A percentile compares a stretch with the other conserved stretches of the same genome.
Evolutionary conservation across 2,797 vertebrate species (phyloP).

Genomic region (Chiroxiphia lanceolata): DNA sequence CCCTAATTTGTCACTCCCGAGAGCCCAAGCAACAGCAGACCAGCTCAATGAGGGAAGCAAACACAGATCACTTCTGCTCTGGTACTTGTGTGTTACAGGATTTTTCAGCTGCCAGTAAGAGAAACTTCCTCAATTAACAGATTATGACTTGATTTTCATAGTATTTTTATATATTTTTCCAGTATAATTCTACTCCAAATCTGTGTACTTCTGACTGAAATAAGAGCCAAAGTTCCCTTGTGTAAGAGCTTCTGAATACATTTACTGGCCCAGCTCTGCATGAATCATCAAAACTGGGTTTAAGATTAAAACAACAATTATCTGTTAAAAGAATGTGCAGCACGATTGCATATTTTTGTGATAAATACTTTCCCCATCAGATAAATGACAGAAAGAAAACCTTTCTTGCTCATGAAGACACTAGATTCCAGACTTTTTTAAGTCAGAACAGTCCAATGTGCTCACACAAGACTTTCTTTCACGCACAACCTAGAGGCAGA

Average conservation of each 20-base stretch:
- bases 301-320: not conserved
- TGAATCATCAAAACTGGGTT: not conserved
- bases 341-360: not conserved
- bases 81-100: not conserved
- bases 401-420: not conserved
- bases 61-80: not conserved
- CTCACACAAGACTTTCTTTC: slow-evolving; percentile 10
- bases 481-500: not conserved
- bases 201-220: not conserved
- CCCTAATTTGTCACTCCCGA: not conserved
- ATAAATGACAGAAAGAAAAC: not conserved
- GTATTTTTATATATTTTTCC: not conserved
- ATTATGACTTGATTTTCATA: not conserved
- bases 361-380: not conserved
- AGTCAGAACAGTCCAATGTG: not conserved
- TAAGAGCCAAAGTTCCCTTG: not conserved
- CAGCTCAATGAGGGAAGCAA: not conserved
- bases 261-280: not conserved
- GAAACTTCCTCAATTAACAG: not conserved
- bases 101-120: not conserved
- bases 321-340: not conserved
- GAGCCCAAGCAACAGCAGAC: not conserved
- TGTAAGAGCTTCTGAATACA: not conserved
- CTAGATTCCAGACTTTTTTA: not conserved
- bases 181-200: not conserved